Evolutionary conservation across 2,888 invertebrate species (phyloP).

Genomic region (Oscheius sp.): DNA sequence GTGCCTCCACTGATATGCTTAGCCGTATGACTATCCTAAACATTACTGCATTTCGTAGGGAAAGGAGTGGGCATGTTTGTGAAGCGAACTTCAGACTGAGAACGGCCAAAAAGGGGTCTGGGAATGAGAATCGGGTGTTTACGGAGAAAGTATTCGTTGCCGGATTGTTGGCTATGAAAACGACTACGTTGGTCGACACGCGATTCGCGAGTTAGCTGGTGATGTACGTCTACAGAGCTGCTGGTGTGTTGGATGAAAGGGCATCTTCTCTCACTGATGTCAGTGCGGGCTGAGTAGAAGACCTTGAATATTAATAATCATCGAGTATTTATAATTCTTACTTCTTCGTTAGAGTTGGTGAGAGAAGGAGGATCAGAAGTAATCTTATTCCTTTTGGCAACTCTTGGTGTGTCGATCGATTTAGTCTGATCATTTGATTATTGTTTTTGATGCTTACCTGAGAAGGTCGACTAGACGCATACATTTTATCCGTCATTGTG

Average conservation of each 20-base stretch:
- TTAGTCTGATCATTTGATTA: conserved; percentile 7
- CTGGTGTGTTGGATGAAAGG: conserved; percentile 10
- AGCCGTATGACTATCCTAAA: conserved; percentile 1
- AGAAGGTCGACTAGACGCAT: conserved; percentile 33
- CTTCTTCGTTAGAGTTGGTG: conserved; percentile 23
- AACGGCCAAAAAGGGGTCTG: neutral
- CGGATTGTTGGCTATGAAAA: conserved; percentile 6
- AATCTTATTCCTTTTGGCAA: neutral
- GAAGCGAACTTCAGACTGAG: conserved; percentile 29
- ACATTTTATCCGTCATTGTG: conserved; percentile 56
- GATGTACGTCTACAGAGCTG: conserved; percentile 4
- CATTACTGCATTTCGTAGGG: conserved; percentile 3
- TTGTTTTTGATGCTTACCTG: neutral
- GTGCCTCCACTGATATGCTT: conserved; percentile 1
- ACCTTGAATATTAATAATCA: conserved; percentile 1
- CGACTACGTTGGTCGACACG: conserved; percentile 1
- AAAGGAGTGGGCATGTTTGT: neutral
- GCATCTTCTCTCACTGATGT: neutral
- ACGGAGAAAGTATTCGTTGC: conserved; percentile 7
- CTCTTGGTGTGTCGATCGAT: conserved; percentile 8
- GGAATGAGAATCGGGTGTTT: conserved; percentile 25
- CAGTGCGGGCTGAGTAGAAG: conserved; percentile 8
- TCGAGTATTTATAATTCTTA: neutral
- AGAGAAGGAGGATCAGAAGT: conserved; percentile 3
- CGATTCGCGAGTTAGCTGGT: conserved; percentile 7